These are phyloP conservation scores for Pandemis cinnamomeana DNA, from an alignment of 2,888 invertebrate genomes.

Conservation along the genomic window DNA sequence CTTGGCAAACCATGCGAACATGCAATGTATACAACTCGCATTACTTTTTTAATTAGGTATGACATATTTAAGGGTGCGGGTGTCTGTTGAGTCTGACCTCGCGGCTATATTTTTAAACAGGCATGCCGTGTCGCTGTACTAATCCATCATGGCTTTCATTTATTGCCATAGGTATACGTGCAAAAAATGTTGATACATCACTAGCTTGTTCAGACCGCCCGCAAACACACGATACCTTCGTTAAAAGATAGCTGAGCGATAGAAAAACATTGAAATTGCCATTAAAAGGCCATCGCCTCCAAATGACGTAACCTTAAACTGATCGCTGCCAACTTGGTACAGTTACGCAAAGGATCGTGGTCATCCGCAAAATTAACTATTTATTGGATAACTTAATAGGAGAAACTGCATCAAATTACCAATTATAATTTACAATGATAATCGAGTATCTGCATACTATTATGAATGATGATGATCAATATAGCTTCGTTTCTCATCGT, in stretches of 20 bases:
- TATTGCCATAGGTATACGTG: background rate
- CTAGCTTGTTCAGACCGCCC: background rate
- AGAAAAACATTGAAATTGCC: conserved; percentile 47
- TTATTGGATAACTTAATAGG: conserved; percentile 19
- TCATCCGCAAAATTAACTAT: conserved; percentile 33
- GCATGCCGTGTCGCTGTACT: background rate
- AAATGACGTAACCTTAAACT: conserved; percentile 48
- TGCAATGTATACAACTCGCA: background rate
- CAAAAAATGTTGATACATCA: conserved; percentile 20
- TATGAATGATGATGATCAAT: background rate
- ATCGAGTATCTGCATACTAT: background rate
- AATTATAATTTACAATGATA: conserved; percentile 11
- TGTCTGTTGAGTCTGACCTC: background rate
- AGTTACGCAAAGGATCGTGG: conserved; percentile 34
- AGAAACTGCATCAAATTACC: conserved; percentile 10
- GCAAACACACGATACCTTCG: conserved; percentile 46
- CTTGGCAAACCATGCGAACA: background rate
- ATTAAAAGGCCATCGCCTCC: conserved; percentile 54
- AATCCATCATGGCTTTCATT: background rate
- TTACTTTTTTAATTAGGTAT: background rate
- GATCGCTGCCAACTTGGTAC: conserved; percentile 30
- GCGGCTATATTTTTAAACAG: background rate
- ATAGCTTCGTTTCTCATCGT: background rate
- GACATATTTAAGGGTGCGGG: background rate
- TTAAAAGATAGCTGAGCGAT: conserved; percentile 44